A percentile compares a stretch with the other conserved stretches of the same genome.
These are phyloP conservation scores for Montipora foliosa DNA, from an alignment of 64 coral and sea anemone genomes.

Conservation along the genomic window DNA sequence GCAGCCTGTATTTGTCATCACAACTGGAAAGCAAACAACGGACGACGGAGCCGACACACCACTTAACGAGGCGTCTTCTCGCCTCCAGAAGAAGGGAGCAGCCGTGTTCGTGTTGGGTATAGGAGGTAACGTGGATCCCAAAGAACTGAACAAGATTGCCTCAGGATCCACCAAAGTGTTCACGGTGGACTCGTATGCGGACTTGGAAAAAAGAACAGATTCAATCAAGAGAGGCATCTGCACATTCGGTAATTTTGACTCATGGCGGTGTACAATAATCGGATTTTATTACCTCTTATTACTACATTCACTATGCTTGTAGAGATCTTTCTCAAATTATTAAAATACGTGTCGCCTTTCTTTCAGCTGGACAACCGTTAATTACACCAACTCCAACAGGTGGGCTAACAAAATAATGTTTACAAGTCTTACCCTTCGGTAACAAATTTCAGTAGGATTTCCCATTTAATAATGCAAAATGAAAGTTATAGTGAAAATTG, in stretches of 20 bases:
- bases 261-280: no score
- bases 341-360: no score
- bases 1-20: constrained; percentile 48
- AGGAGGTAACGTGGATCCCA: constrained; percentile 2
- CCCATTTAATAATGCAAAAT: no score
- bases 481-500: no score
- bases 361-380: no score
- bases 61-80: constrained; percentile 2
- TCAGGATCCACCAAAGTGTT: constrained; percentile 1
- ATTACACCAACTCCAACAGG: no score
- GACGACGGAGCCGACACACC: background rate
- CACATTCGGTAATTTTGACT: background rate
- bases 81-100: background rate
- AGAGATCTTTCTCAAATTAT: no score
- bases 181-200: constrained; percentile 8
- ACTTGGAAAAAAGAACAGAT: background rate
- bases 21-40: constrained; percentile 62
- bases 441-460: no score
- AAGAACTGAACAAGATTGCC: constrained; percentile 41
- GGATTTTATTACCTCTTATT: no score
- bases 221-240: constrained; percentile 4
- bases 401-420: no score
- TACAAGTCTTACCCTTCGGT: no score
- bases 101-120: constrained; percentile 52
- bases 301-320: no score